Conservation (phyloP, 64 coral and sea anemone species). For the Hydrozoanthus tunicans region DNA sequence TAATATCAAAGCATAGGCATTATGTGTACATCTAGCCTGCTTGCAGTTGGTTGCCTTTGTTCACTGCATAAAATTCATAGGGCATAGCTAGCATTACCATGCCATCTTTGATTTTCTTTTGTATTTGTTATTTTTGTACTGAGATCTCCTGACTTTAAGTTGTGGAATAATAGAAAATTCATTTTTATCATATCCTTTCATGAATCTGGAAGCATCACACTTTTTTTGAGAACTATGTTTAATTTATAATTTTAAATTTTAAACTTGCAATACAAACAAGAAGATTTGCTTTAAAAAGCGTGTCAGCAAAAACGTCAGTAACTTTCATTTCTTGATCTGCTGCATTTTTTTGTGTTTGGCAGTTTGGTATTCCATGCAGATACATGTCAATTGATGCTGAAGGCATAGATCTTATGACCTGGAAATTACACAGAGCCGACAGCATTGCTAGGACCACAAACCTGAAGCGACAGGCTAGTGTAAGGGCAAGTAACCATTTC, state of each 20-base stretch:
- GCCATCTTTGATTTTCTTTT: too few relatives aligned
- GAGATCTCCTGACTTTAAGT: too few relatives aligned
- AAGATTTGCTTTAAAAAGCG: neutral
- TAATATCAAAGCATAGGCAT: neutral
- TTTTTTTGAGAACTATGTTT: neutral
- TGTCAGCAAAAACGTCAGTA: neutral
- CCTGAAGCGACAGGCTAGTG: slow-evolving; percentile 78
- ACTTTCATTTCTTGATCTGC: slow-evolving; percentile 34
- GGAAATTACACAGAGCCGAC: slow-evolving; percentile 71
- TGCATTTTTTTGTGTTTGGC: slow-evolving; percentile 57
- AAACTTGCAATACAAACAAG: too few relatives aligned
- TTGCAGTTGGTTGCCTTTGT: too few relatives aligned
- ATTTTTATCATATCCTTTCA: neutral
- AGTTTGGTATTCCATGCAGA: slow-evolving; percentile 93
- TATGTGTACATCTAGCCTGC: too few relatives aligned
- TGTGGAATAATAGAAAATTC: too few relatives aligned
- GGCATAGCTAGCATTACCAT: too few relatives aligned
- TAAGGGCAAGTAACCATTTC: slow-evolving; percentile 83
- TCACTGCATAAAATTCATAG: too few relatives aligned
- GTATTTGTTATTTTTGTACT: too few relatives aligned
- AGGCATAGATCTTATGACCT: slow-evolving; percentile 83
- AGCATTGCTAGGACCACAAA: slow-evolving; percentile 57
- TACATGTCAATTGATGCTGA: slow-evolving; percentile 94
- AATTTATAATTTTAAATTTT: neutral
- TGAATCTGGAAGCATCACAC: slow-evolving; percentile 62